Evolutionary conservation across 2,797 vertebrate species (phyloP), one percentile per base, ranked within the genome.

Genomic region (Dromococcyx pavoninus): DNA sequence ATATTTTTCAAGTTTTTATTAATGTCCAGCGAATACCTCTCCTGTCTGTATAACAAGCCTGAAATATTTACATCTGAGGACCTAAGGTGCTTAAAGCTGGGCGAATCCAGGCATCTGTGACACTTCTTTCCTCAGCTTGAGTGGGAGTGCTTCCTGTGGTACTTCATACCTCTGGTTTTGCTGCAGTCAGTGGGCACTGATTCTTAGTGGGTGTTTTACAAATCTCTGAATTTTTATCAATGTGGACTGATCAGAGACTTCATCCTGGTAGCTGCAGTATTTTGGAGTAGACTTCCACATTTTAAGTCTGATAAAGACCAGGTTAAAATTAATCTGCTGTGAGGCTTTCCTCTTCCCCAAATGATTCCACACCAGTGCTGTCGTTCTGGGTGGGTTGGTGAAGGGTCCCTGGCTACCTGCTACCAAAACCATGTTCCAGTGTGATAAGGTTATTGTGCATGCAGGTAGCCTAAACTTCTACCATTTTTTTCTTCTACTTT

Each of bases 301-400:
- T 71, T 83, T 41, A 64, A 57, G 14, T 58, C 17, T 46, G 11
- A 35, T 56, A 78, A 81, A 77, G 43, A 46, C 37, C 11, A 60
- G 14, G 13, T 56, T 61, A 88, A 81, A 72, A 66, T 57, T 72
- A 62, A 66, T 43, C 32, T 81, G 13, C 43, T 61, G 13, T 44
- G 24, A 23, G 57, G 17, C 16, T 73, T 5, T 0, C 32, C 67
- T 50, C 53, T 57, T 70, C 64, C 35, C 21, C 10, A 13, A 3
- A 57, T 0, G 3, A n/a, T 76, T 88, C 44, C 1, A 2, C 16
- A 4, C 18, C 15, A 30, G 17, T 18, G 6, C 0, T 88, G 4
- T 53, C 17, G 43, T 72, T 81, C 58, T 88, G 33, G 8, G 19
- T 84, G 25, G 32, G 15, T 51, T 61, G 32, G 33, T 61, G 50